Evolutionary conservation across 1,140 invertebrate genomes (phyloP).

Genomic region (Dermatophagoides farinae): DNA sequence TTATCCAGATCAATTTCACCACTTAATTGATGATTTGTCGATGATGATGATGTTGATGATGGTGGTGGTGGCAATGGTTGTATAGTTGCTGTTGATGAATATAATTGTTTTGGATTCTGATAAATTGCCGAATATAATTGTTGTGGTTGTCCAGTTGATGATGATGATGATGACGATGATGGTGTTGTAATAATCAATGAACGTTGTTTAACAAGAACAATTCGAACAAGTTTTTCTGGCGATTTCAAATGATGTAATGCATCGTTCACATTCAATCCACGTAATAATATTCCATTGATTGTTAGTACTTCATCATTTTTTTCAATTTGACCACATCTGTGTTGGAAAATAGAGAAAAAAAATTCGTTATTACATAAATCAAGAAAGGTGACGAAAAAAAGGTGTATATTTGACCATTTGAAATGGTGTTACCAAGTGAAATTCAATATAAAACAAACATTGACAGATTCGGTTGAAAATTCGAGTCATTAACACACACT

Average conservation of each 20-base stretch:
- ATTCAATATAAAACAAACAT: background rate
- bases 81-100: background rate
- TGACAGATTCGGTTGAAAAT: background rate
- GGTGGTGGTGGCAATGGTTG: background rate
- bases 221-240: conserved; percentile 44
- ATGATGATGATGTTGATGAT: background rate
- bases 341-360: conserved; percentile 16
- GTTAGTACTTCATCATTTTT: conserved; percentile 65
- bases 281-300: conserved; percentile 55
- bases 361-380: background rate
- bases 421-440: background rate
- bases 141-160: background rate
- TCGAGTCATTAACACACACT: background rate
- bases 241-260: conserved; percentile 43
- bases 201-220: conserved; percentile 35
- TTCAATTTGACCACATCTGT: conserved; percentile 52
- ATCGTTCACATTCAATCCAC: conserved; percentile 51
- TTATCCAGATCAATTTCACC: conserved; percentile 6
- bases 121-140: background rate
- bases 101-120: background rate
- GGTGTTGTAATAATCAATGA: background rate
- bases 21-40: background rate
- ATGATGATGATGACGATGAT: background rate
- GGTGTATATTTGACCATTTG: background rate
- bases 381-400: background rate